phyloP scores from a whole-genome alignment of 2,888 invertebrate genomes.

The Isoperla grammatica region DNA sequence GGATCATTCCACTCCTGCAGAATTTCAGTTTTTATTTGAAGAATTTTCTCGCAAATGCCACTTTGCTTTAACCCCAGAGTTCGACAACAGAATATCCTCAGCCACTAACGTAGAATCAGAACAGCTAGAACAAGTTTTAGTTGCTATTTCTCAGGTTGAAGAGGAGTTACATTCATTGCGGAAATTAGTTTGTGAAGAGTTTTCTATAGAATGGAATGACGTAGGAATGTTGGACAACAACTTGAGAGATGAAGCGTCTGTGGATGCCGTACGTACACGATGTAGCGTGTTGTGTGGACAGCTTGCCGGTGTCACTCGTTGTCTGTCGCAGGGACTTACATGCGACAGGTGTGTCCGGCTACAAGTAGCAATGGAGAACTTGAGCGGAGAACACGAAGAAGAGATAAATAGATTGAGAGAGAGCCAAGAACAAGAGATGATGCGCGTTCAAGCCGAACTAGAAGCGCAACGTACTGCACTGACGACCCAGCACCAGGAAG shows the following conservation, averaged over 20 bases:
- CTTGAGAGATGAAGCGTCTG: too few relatives aligned
- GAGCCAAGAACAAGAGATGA: constrained; percentile 40
- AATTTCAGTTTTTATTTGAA: constrained; percentile 61
- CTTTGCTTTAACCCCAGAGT: background rate
- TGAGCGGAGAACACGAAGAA: constrained; percentile 38
- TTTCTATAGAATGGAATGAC: background rate
- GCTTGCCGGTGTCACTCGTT: constrained; percentile 46
- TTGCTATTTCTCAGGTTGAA: constrained; percentile 6
- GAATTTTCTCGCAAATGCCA: constrained; percentile 58
- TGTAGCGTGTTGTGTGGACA: constrained; percentile 52
- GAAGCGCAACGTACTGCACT: constrained; percentile 35
- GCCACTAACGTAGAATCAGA: background rate
- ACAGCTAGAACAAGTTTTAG: background rate
- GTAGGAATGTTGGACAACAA: background rate
- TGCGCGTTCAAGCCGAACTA: constrained; percentile 31
- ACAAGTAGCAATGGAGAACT: constrained; percentile 48
- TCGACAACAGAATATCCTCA: background rate
- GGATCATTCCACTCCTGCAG: constrained; percentile 48
- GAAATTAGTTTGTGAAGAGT: constrained; percentile 5
- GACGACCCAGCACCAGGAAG: constrained; percentile 42
- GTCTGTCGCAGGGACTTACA: constrained; percentile 41
- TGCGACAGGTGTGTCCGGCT: constrained; percentile 48
- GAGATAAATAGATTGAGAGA: constrained; percentile 38
- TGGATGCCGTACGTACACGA: constrained; percentile 52
- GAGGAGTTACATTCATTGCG: background rate